These are phyloP conservation scores for Tetramorium parvispinum DNA, from an alignment of 1,140 invertebrate genomes.

Conservation along the genomic window DNA sequence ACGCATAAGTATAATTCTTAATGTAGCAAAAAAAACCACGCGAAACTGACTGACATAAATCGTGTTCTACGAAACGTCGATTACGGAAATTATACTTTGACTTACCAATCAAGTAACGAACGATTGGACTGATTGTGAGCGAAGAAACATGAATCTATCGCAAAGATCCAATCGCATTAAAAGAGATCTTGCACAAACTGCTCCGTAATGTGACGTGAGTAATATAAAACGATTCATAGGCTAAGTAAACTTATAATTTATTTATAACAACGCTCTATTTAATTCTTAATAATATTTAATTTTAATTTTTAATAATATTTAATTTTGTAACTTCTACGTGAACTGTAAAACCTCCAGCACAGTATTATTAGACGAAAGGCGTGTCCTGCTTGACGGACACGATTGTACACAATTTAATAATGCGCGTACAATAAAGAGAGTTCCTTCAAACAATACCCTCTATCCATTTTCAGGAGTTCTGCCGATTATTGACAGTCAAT, in stretches of 20 bases:
- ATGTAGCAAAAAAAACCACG: background rate
- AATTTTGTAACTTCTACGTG: slow-evolving; percentile 76
- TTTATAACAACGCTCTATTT: slow-evolving; percentile 81
- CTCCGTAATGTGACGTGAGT: slow-evolving; percentile 27
- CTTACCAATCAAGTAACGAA: background rate
- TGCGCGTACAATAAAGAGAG: slow-evolving; percentile 85
- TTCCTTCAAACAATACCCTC: slow-evolving; percentile 77
- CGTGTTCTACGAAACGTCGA: slow-evolving; percentile 4
- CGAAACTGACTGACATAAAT: slow-evolving; percentile 23
- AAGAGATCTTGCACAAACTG: background rate
- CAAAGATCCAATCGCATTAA: slow-evolving; percentile 8
- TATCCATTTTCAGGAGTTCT: background rate
- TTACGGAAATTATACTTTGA: slow-evolving; percentile 25
- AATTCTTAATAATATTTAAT: slow-evolving; percentile 80
- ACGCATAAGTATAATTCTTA: background rate
- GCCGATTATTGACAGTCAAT: background rate
- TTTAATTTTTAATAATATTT: slow-evolving; percentile 82
- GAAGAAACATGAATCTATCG: slow-evolving; percentile 14
- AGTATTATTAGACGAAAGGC: slow-evolving; percentile 83
- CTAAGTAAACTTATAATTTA: slow-evolving; percentile 82
- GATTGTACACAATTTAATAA: slow-evolving; percentile 78
- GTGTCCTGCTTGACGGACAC: slow-evolving; percentile 53
- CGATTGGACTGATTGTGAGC: background rate
- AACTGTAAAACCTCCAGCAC: slow-evolving; percentile 83
- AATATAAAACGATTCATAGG: slow-evolving; percentile 64